phyloP scores from a whole-genome alignment of 1,140 invertebrate genomes.

The Radopholus similis region DNA sequence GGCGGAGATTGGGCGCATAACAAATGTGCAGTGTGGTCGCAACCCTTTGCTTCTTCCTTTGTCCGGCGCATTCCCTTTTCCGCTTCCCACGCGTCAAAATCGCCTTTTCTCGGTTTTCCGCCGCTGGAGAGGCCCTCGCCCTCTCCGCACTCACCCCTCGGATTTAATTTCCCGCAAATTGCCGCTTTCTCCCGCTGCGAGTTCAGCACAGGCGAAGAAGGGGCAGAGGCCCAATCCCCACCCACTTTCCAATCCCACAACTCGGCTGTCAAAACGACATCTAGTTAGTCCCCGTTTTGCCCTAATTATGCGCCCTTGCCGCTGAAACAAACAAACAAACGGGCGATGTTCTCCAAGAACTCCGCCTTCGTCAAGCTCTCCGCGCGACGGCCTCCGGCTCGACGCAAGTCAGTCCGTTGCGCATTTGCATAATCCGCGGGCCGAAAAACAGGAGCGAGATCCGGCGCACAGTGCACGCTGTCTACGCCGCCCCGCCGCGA shows the following conservation, averaged over 20 bases:
- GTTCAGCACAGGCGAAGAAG: too few species aligned
- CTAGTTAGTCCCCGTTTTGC: not conserved
- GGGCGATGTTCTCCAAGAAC: not conserved
- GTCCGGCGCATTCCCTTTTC: too few species aligned
- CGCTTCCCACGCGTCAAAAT: too few species aligned
- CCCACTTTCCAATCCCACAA: too few species aligned
- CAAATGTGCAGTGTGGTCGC: too few species aligned
- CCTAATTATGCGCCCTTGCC: not conserved
- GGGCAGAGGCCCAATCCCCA: too few species aligned
- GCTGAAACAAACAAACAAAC: not conserved
- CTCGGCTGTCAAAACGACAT: not conserved
- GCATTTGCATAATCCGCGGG: not conserved
- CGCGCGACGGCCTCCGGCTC: not conserved
- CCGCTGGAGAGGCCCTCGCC: too few species aligned
- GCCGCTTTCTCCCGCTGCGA: not conserved
- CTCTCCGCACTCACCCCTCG: too few species aligned
- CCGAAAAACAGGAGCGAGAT: conserved; percentile 9
- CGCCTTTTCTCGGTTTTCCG: too few species aligned
- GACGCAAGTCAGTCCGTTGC: not conserved
- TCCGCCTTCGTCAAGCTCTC: not conserved
- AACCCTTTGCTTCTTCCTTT: too few species aligned
- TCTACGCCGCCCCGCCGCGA: not conserved
- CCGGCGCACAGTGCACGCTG: not conserved
- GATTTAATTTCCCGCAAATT: not conserved
- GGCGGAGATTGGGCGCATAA: too few species aligned